Base-by-base conservation (phyloP, 2,113 vertebrate genomes). In the Caranx ignobilis region DNA sequence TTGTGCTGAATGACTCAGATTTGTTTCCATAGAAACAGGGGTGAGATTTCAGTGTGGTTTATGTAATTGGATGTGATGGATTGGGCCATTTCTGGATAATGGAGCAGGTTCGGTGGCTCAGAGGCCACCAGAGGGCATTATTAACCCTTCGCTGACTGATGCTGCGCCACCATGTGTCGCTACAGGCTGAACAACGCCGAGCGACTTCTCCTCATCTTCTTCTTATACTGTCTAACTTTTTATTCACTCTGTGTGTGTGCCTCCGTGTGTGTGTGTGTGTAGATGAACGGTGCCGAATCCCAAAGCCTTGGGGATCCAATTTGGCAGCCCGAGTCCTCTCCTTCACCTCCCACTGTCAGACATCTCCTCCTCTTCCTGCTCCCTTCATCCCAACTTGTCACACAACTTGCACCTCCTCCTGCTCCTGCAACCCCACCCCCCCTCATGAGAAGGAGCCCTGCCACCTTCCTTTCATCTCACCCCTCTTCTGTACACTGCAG, bases 11-110 rank as follows among this genome's bases (percentile, higher is more conserved):
- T 85, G 84, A 89, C 57, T 85, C 86, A 87, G 79, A 70, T 87
- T 87, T 54, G 87, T 90, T 84, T 80, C 90, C 84, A 92, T 91
- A 75, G 93, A 86, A 93, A 92, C 90, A 41, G 21, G 72, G 56
- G 50, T 19, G 75, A 75, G 45, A 81, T 89, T 87, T 89, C 50
- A 86, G 39, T 57, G 76, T 26, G 68, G 67, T 87, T 87, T 86
- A 83, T 82, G 78, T 84, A 84, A 91, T 87, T 84, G 74, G 69
- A 87, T 77, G 74, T 83, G 68, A 87, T 87, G 77, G 82, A 83
- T 83, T 68, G 3, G 13, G 67, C 71, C 85, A 34, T 82, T 84
- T 73, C 61, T 78, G 59, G 86, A 88, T 92, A 88, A 88, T 78
- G 77, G 73, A 73, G 75, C 55, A 41, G 66, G 74, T 79, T 76